A percentile compares a stretch with the other conserved stretches of the same genome.
Conservation (phyloP, 1,140 invertebrate species). For the Dinoponera quadriceps region DNA sequence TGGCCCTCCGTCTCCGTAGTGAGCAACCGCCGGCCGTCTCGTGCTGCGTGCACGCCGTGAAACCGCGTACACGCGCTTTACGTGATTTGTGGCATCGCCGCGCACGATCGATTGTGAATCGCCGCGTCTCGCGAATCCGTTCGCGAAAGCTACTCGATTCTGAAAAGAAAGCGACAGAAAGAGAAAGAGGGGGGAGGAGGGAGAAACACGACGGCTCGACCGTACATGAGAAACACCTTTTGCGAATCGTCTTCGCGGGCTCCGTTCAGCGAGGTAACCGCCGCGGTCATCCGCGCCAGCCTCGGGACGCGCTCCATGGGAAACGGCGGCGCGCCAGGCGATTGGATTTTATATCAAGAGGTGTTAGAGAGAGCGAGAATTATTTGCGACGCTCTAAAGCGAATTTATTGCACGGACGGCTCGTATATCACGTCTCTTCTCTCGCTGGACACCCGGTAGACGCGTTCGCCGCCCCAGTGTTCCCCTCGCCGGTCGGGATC, state of each 20-base stretch:
- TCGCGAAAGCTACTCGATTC: background rate
- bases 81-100: constrained; percentile 40
- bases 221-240: constrained; percentile 45
- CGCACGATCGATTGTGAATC: constrained; percentile 6
- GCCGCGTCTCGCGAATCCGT: too few relatives aligned
- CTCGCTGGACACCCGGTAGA: background rate
- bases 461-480: background rate
- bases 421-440: constrained; percentile 35
- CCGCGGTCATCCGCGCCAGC: too few relatives aligned
- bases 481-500: background rate
- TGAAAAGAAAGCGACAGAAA: too few relatives aligned
- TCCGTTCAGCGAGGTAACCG: too few relatives aligned
- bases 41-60: background rate
- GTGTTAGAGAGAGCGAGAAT: constrained; percentile 22
- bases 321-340: constrained; percentile 41
- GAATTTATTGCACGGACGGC: constrained; percentile 52
- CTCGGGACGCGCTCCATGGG: background rate
- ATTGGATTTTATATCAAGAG: constrained; percentile 54
- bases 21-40: too few relatives aligned
- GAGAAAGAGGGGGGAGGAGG: background rate
- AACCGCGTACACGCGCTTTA: constrained; percentile 49
- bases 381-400: constrained; percentile 44
- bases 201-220: constrained; percentile 37
- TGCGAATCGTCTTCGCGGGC: constrained; percentile 1
- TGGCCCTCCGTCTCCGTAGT: background rate